A percentile compares a stretch with the other conserved stretches of the same genome.
phyloP scores from a whole-genome alignment of 2,888 invertebrate species.

The Mythimna lalbum region DNA sequence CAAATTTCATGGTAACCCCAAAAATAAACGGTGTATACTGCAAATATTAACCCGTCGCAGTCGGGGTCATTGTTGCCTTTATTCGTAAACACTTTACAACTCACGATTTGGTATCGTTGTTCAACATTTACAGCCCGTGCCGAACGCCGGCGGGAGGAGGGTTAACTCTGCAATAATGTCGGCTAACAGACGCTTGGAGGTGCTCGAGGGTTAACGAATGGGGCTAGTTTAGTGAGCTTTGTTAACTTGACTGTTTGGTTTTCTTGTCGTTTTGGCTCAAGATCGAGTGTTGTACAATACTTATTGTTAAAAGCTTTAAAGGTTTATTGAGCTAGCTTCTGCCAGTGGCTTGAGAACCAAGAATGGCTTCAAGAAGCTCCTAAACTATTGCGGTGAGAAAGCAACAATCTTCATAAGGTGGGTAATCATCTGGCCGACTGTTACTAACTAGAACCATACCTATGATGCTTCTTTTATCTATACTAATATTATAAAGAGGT shows the following conservation, averaged over 20 bases:
- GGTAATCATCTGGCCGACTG: too few relatives aligned
- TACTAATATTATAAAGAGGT: too few relatives aligned
- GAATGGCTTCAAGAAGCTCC: too few relatives aligned
- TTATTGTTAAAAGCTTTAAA: background rate
- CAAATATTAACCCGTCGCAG: slow-evolving; percentile 65
- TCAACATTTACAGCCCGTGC: slow-evolving; percentile 65
- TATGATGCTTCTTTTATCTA: too few relatives aligned
- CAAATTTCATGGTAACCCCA: background rate
- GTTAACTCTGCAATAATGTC: slow-evolving; percentile 52
- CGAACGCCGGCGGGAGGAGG: slow-evolving; percentile 58
- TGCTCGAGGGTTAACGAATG: slow-evolving; percentile 46
- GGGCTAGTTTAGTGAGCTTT: slow-evolving; percentile 20
- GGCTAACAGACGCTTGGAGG: slow-evolving; percentile 45
- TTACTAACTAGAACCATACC: too few relatives aligned
- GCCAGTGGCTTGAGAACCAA: too few relatives aligned
- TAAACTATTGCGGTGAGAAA: too few relatives aligned
- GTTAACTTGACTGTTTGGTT: slow-evolving; percentile 6
- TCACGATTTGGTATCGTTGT: slow-evolving; percentile 61
- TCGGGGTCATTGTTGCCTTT: slow-evolving; percentile 68
- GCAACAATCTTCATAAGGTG: too few relatives aligned
- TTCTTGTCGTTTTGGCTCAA: slow-evolving; percentile 13
- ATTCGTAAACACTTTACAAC: slow-evolving; percentile 76
- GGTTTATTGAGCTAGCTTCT: too few relatives aligned
- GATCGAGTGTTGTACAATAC: background rate
- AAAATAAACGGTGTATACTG: slow-evolving; percentile 64